Evolutionary conservation across 2,113 vertebrate species (phyloP).

Genomic region (Ptyas mucosa): DNA sequence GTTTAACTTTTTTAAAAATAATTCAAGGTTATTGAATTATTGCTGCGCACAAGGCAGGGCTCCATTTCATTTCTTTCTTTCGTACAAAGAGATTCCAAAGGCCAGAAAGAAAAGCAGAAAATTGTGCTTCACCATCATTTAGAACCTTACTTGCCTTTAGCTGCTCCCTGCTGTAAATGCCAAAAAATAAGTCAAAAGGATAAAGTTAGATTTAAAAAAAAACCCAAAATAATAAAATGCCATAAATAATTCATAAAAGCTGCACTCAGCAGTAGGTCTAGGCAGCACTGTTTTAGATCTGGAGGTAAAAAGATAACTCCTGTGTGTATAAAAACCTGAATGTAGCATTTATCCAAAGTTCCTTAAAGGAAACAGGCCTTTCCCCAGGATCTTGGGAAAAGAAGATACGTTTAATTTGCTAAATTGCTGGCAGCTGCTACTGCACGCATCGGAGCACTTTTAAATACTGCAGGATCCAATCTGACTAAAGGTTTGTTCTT

Average conservation of each 20-base stretch:
- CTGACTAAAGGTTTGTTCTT: too few species aligned
- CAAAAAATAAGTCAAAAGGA: neutral
- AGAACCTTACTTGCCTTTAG: neutral
- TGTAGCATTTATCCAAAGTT: neutral
- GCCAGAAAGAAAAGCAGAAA: neutral
- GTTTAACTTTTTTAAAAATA: neutral
- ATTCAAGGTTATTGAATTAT: too few species aligned
- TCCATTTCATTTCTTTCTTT: neutral
- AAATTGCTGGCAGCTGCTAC: neutral
- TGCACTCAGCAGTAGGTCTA: neutral
- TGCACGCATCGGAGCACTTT: neutral
- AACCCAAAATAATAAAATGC: neutral
- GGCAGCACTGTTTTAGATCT: neutral
- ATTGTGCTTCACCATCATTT: neutral
- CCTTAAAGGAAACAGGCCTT: neutral
- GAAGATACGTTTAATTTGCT: neutral
- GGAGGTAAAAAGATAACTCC: neutral
- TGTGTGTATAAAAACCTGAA: neutral
- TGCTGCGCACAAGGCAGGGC: neutral
- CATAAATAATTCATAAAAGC: neutral
- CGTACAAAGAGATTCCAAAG: neutral
- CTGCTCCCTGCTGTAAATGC: neutral
- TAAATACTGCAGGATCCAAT: too few species aligned
- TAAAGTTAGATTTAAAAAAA: neutral
- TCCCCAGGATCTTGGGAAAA: neutral